Base-by-base conservation (phyloP, 2,888 invertebrate species). In the Pseudoips prasinana region DNA sequence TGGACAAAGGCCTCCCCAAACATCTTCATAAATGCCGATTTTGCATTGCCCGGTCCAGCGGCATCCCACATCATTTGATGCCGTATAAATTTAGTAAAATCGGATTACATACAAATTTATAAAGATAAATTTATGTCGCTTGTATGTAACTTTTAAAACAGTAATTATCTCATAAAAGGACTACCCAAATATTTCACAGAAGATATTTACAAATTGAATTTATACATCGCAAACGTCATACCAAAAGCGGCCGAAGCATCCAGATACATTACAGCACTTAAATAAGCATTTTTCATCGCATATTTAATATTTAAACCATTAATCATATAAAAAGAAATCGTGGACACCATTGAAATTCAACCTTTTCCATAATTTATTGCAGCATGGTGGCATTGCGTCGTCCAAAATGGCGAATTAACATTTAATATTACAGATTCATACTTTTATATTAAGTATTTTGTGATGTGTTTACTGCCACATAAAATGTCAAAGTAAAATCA, bases 401-500 rank as follows among this genome's bases (percentile, higher is more conserved):
- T 18, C 34, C 33, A 46, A 37, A 50, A 39, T 33, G 32, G 34
- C 22, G 34, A 33, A 43, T 42, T 49, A 46, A 38, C 29, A 43
- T 54, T 43, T 44, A 54, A 44, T 44, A 29, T 55, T 9, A 30
- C 30, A 25, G 31, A 55, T 46, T 37, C 43, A 55, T 46, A 28
- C 28, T 29, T 17, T 28, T 23, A 1, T 29, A 31, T 23, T 25
- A 31, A 11, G 17, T 29, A 19, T 28, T 23, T 1, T 29, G 31
- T 23, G 27, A 31, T 17, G 17, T 25, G 46, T 46, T 29, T 37
- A 44, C 34, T n/a, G 25, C 26, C 10, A n/a, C 20, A 32, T 18
- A n/a, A 31, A 30, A n/a, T n/a, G 14, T 5, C 2, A 14, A 14
- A 5, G 14, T 14, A 3, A 44, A 60, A 65, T 68, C 67, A 60